phyloP scores from a whole-genome alignment of 2,888 invertebrate genomes.

The Netelia melanura region DNA sequence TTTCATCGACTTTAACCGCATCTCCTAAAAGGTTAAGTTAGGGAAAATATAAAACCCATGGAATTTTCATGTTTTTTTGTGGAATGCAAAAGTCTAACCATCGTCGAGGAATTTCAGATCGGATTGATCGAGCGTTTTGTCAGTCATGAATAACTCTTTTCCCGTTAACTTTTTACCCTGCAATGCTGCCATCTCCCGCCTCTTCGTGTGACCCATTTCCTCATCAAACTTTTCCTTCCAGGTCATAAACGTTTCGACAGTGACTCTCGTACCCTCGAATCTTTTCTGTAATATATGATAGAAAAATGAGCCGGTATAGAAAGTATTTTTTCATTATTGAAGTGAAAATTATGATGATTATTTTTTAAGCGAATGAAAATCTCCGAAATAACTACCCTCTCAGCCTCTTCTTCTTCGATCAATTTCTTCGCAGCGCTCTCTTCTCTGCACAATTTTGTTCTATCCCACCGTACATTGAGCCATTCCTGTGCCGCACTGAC shows the following conservation, averaged over 20 bases:
- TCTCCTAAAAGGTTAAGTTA: constrained; percentile 86
- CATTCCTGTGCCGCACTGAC: constrained; percentile 97
- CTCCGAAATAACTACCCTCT: constrained; percentile 87
- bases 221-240: constrained; percentile 98
- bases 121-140: constrained; percentile 97
- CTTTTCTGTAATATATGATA: constrained; percentile 89
- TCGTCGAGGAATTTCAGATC: constrained; percentile 98
- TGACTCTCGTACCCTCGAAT: constrained; percentile 97
- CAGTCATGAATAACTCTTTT: constrained; percentile 96
- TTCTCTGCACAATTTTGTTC: constrained; percentile 89
- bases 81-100: constrained; percentile 85
- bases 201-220: constrained; percentile 92
- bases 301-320: neutral
- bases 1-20: constrained; percentile 96
- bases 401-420: constrained; percentile 94
- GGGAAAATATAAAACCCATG: neutral
- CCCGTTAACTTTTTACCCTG: constrained; percentile 95
- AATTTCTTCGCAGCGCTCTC: constrained; percentile 89
- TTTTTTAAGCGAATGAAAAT: too few species aligned
- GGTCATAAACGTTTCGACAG: constrained; percentile 96
- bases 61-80: neutral
- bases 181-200: constrained; percentile 89
- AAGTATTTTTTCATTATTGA: too few species aligned
- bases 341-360: too few species aligned
- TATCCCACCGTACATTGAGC: constrained; percentile 94